phyloP scores from a whole-genome alignment of 2,797 vertebrate species.

The Erethizon dorsatum region DNA sequence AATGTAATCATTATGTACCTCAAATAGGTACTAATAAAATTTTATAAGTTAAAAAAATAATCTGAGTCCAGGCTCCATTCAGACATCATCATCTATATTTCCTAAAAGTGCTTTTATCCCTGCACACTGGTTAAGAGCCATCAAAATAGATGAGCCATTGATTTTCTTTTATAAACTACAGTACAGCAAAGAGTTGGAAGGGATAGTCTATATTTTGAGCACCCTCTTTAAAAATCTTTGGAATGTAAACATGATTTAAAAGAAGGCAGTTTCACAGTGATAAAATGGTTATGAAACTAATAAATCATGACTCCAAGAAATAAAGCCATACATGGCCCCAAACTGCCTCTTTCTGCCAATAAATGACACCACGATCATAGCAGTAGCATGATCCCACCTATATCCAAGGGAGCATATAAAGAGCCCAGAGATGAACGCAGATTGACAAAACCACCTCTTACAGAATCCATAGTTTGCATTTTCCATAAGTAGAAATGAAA shows the following conservation, averaged over 20 bases:
- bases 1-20: not conserved
- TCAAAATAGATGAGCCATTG: not conserved
- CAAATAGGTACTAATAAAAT: not conserved
- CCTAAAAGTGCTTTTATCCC: not conserved
- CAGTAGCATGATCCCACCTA: fast-evolving
- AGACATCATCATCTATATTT: not conserved
- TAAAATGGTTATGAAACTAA: not conserved
- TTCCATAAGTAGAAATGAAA: not conserved
- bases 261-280: not conserved
- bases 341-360: not conserved
- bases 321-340: not conserved
- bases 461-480: not conserved
- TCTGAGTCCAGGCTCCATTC: not conserved
- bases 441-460: not conserved
- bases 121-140: not conserved
- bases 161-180: slow-evolving; percentile 3
- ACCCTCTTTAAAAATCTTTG: not conserved
- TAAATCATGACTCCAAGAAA: not conserved
- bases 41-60: not conserved
- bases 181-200: not conserved
- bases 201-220: not conserved
- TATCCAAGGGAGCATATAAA: not conserved
- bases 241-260: not conserved
- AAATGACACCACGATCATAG: not conserved
- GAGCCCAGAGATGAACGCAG: not conserved